Conservation (phyloP, 1,140 invertebrate species). For the Leptopilina clavipes region DNA sequence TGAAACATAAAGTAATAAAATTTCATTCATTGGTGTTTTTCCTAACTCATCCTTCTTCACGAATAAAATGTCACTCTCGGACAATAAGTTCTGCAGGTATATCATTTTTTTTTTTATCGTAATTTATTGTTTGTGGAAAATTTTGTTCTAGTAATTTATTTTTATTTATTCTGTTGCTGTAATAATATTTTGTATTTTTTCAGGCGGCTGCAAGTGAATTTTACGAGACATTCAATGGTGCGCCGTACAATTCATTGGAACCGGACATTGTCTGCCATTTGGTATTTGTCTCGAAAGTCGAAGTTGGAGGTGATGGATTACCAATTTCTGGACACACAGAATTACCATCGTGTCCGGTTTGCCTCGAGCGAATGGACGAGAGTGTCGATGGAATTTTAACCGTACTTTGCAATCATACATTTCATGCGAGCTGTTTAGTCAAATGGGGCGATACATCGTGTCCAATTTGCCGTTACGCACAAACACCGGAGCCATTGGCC, state of each 20-base stretch:
- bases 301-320: slow-evolving; percentile 84
- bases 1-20: too few species aligned
- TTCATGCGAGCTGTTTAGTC: slow-evolving; percentile 94
- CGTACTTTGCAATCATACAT: slow-evolving; percentile 98
- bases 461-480: slow-evolving; percentile 86
- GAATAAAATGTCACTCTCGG: too few species aligned
- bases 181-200: slow-evolving; percentile 44
- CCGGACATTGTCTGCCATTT: slow-evolving; percentile 91
- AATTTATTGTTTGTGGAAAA: too few species aligned
- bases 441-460: slow-evolving; percentile 97
- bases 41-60: too few species aligned
- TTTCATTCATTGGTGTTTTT: too few species aligned
- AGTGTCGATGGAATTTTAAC: slow-evolving; percentile 97
- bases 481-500: slow-evolving; percentile 92
- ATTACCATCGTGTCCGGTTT: slow-evolving; percentile 98
- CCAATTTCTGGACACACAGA: slow-evolving; percentile 91
- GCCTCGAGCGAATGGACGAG: slow-evolving; percentile 98
- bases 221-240: slow-evolving; percentile 94
- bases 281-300: slow-evolving; percentile 95
- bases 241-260: slow-evolving; percentile 94
- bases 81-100: too few species aligned
- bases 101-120: too few species aligned
- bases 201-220: slow-evolving; percentile 92
- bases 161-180: not conserved
- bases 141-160: too few species aligned